Conservation (phyloP, 2,113 vertebrate genomes). For the Onychostruthus taczanowskii region DNA sequence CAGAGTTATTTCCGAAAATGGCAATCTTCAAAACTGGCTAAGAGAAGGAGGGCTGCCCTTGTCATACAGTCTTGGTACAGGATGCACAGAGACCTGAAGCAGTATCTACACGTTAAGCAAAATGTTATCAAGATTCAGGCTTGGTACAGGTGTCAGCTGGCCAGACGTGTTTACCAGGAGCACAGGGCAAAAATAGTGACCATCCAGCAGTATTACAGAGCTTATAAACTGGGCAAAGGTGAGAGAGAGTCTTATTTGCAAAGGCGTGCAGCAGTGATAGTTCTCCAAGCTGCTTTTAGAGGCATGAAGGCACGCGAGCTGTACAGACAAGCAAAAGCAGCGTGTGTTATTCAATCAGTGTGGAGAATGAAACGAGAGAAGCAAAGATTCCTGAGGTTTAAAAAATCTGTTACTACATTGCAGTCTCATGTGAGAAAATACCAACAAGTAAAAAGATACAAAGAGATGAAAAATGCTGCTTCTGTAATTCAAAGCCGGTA, state of each 20-base stretch:
- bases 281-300: slow-evolving; percentile 69
- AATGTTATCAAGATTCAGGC: slow-evolving; percentile 70
- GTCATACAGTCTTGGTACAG: slow-evolving; percentile 86
- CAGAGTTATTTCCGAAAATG: slow-evolving; percentile 80
- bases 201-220: slow-evolving; percentile 68
- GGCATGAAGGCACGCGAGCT: slow-evolving; percentile 37
- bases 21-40: slow-evolving; percentile 51
- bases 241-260: slow-evolving; percentile 53
- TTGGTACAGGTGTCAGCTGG: slow-evolving; percentile 60
- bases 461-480: slow-evolving; percentile 48
- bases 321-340: slow-evolving; percentile 37
- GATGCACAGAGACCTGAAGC: slow-evolving; percentile 56
- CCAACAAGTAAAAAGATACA: slow-evolving; percentile 66
- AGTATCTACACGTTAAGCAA: slow-evolving; percentile 31
- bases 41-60: slow-evolving; percentile 69
- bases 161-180: slow-evolving; percentile 30
- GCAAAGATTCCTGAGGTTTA: slow-evolving; percentile 46
- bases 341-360: slow-evolving; percentile 45
- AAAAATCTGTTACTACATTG: slow-evolving; percentile 23
- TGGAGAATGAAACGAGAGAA: slow-evolving; percentile 70
- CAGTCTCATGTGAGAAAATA: slow-evolving; percentile 69
- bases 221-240: slow-evolving; percentile 14
- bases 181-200: slow-evolving; percentile 26
- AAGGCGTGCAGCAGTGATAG: slow-evolving; percentile 39
- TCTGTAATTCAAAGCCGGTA: slow-evolving; percentile 61